Evolutionary conservation across 1,140 invertebrate genomes (phyloP).

Genomic region (Galendromus occidentalis): DNA sequence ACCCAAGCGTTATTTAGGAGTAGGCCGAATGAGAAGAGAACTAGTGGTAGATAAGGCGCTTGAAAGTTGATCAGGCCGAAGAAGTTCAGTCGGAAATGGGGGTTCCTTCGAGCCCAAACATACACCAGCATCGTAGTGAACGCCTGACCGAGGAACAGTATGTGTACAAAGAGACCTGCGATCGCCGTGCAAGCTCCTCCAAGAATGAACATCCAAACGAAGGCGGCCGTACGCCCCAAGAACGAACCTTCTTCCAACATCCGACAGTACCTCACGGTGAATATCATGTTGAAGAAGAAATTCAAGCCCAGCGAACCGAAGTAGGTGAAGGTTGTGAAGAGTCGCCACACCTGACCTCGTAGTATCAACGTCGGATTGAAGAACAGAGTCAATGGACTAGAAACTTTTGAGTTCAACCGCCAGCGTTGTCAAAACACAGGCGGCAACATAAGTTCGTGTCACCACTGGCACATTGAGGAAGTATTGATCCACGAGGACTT

Average conservation of each 20-base stretch:
- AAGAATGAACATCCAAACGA: too few species aligned
- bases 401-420: conserved; percentile 90
- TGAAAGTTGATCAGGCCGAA: conserved; percentile 94
- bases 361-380: conserved; percentile 93
- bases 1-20: conserved; percentile 80
- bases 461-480: conserved; percentile 92
- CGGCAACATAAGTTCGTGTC: conserved; percentile 86
- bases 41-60: conserved; percentile 96
- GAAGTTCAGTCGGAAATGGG: conserved; percentile 90
- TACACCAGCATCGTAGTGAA: conserved; percentile 99
- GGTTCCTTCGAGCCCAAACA: conserved; percentile 92
- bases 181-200: conserved; percentile 50
- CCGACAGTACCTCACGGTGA: conserved; percentile 93
- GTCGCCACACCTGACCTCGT: too few species aligned
- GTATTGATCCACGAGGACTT: conserved; percentile 30
- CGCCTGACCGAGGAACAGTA: conserved; percentile 91
- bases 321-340: conserved; percentile 91
- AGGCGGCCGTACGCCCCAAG: too few species aligned
- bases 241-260: too few species aligned
- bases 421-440: conserved; percentile 86
- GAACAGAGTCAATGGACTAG: conserved; percentile 90
- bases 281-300: conserved; percentile 98
- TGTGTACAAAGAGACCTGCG: conserved; percentile 87
- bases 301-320: conserved; percentile 97
- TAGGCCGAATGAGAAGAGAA: conserved; percentile 84